These are phyloP conservation scores for Bellardia pandia DNA, from an alignment of 2,888 invertebrate genomes.

Conservation along the genomic window DNA sequence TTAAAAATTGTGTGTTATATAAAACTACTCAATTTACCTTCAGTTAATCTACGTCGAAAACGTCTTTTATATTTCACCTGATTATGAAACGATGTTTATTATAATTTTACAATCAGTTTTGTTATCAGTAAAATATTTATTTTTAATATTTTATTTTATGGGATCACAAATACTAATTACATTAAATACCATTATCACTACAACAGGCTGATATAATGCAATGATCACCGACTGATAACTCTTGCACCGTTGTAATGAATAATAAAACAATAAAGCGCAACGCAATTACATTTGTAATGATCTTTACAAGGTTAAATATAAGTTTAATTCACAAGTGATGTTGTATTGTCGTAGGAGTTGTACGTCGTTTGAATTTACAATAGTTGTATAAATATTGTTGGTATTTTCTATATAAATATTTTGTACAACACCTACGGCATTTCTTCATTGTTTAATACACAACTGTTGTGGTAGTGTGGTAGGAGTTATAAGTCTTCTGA, in stretches of 20 bases:
- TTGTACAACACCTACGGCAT: background rate
- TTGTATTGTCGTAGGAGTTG: too few relatives aligned
- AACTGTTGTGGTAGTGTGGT: too few relatives aligned
- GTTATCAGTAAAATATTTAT: conserved; percentile 47
- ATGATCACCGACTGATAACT: conserved; percentile 61
- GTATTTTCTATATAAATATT: too few relatives aligned
- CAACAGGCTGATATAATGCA: conserved; percentile 51
- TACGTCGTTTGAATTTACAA: too few relatives aligned
- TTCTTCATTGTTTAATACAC: background rate
- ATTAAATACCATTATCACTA: conserved; percentile 46
- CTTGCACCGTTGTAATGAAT: background rate
- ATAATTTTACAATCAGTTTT: conserved; percentile 23
- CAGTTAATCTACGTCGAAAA: background rate
- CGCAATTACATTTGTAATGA: conserved; percentile 44
- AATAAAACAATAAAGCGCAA: conserved; percentile 28
- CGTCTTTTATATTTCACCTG: conserved; percentile 1
- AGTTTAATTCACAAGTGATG: too few relatives aligned
- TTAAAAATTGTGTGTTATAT: too few relatives aligned
- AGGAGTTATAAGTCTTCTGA: too few relatives aligned
- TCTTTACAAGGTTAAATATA: conserved; percentile 41
- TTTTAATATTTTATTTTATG: conserved; percentile 31
- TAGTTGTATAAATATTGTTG: too few relatives aligned
- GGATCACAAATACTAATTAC: conserved; percentile 46
- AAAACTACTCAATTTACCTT: too few relatives aligned
- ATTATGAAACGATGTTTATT: conserved; percentile 14